Evolutionary conservation across 1,140 invertebrate species (phyloP), one percentile per base, ranked within the genome.

Genomic region (Propsilocerus akamusi): DNA sequence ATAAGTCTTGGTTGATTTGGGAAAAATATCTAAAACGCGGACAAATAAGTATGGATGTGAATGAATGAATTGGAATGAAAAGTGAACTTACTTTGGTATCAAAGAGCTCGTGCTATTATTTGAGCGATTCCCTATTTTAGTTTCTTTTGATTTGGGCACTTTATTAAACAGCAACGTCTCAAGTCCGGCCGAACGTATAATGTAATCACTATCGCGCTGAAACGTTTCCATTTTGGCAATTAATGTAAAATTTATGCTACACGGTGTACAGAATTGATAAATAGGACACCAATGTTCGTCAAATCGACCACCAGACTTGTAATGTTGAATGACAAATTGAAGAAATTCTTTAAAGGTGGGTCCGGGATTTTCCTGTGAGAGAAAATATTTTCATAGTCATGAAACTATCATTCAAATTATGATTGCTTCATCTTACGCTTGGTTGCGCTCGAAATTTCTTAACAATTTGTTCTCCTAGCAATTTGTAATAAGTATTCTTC

Each of bases 221-320:
- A 84, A 66, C 1, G 78, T 82, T 63, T 86, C 81, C 53, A 81
- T 78, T 63, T 83, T 75, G 4, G 70, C 71, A 22, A 76, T 70
- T 2, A 76, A 68, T 34, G 61, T 74, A 52, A 74, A 87, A 48
- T 81, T 72, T 0, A 86, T 64, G 5, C 74, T 68, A 63, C 84
- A 87, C 1, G 83, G 83, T 10, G 80, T 79, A 54, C 83, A 86
- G 54, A 80, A 77, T 52, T 75, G 67, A 56, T 81, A 76, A 51
- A 79, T 77, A 0, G 80, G 80, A 17, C 77, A 74, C 83, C 83
- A 86, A 59, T 86, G 83, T 55, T 80, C 78, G 53, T 81, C 75
- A 52, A 74, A 78, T 53, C 55, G 46, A 56, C 62, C 46, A 56
- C 62, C 46, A 56, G 59, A 57, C 48, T 64, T 67, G 51, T 74